phyloP scores from a whole-genome alignment of 2,888 invertebrate genomes.

The Stratiomys singularior region DNA sequence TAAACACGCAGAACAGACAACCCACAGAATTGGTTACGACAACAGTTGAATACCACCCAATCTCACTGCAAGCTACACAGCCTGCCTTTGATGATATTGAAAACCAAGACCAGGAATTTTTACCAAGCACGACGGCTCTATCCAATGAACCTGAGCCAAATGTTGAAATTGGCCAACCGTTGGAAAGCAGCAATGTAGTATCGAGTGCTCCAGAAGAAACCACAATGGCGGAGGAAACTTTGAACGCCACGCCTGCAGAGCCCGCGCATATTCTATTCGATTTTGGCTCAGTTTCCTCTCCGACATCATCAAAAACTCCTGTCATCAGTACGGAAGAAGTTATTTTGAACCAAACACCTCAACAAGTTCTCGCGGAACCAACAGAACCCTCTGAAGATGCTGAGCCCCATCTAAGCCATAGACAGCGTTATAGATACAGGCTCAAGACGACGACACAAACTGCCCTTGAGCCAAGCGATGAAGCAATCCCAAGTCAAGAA shows the following conservation, averaged over 20 bases:
- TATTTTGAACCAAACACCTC: not conserved
- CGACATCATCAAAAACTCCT: not conserved
- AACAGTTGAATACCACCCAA: not conserved
- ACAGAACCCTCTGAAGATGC: not conserved
- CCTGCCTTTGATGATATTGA: not conserved
- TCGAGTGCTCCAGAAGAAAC: not conserved
- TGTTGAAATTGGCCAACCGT: not conserved
- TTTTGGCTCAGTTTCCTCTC: not conserved
- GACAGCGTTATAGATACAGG: conserved; percentile 15
- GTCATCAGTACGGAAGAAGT: not conserved
- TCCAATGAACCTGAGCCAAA: not conserved
- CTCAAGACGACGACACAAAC: not conserved
- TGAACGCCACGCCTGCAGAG: not conserved
- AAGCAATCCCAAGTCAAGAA: conserved; percentile 3
- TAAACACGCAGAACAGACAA: conserved; percentile 4
- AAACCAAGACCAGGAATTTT: not conserved
- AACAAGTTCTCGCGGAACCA: not conserved
- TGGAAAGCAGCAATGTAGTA: not conserved
- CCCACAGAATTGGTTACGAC: not conserved
- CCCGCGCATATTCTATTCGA: not conserved
- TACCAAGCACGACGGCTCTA: not conserved
- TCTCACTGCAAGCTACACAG: not conserved
- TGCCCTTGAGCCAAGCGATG: not conserved
- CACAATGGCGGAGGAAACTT: not conserved
- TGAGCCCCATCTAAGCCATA: conserved; percentile 16